These are phyloP conservation scores for Perizoma flavofasciatum DNA, from an alignment of 2,888 invertebrate species.

Conservation along the genomic window DNA sequence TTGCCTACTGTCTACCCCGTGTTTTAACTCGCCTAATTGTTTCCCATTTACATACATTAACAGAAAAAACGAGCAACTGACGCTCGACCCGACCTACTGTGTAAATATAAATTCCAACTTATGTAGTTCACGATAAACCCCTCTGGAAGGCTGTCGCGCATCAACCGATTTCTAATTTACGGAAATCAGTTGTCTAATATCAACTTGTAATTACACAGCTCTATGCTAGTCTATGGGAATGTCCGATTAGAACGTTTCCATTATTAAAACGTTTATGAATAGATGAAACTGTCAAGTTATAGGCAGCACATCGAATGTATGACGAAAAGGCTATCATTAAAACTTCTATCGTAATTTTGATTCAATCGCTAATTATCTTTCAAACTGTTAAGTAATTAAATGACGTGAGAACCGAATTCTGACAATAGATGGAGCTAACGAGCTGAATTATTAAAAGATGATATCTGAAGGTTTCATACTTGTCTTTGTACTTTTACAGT, in stretches of 20 bases:
- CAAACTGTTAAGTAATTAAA: slow-evolving; percentile 71
- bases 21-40: slow-evolving; percentile 83
- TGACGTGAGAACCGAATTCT: slow-evolving; percentile 75
- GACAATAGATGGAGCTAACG: slow-evolving; percentile 70
- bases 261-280: slow-evolving; percentile 54
- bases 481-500: slow-evolving; percentile 31
- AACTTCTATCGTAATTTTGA: slow-evolving; percentile 57
- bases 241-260: slow-evolving; percentile 41
- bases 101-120: slow-evolving; percentile 63
- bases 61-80: slow-evolving; percentile 77
- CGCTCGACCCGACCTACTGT: slow-evolving; percentile 60
- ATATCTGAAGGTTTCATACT: slow-evolving; percentile 44
- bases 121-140: slow-evolving; percentile 50
- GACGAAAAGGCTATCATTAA: slow-evolving; percentile 67
- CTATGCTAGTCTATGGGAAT: slow-evolving; percentile 53
- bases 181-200: slow-evolving; percentile 67
- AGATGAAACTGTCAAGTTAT: slow-evolving; percentile 53
- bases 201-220: slow-evolving; percentile 55
- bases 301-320: slow-evolving; percentile 59
- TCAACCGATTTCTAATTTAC: slow-evolving; percentile 64
- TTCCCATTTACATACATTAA: slow-evolving; percentile 83
- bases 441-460: slow-evolving; percentile 61
- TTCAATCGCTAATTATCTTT: slow-evolving; percentile 67
- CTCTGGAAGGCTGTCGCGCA: slow-evolving; percentile 52
- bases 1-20: slow-evolving; percentile 82